Evolutionary conservation across 2,113 vertebrate genomes (phyloP), one percentile per base, ranked within the genome.

Genomic region (Lophochroa leadbeateri): DNA sequence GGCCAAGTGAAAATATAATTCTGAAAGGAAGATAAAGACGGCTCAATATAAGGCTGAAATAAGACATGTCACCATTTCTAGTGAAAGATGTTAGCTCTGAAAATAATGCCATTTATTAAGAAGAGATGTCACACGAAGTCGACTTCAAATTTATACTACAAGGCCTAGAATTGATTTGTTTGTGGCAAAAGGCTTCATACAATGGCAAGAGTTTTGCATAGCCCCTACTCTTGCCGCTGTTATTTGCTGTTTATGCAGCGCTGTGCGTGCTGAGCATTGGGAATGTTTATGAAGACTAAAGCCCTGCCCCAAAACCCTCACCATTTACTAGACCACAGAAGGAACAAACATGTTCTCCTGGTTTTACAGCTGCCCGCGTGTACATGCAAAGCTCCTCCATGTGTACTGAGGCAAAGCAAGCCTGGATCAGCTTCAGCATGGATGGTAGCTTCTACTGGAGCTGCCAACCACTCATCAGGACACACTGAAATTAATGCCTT

Each of bases 1-100:
- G 90, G 57, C 88, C 85, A 71, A 90, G 35, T 53, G 85, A 91
- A 91, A 95, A 77, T 55, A 71, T n/a, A 88, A 70, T 93, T 81
- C 68, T 29, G 28, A 86, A 90, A 61, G 52, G 82, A 93, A 93
- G 90, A 93, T 81, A 78, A 94, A 93, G 82, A 53, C 0, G 0
- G 24, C 15, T 41, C 33, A 55, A 57, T 49, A 39, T 70, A 35
- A 74, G 76, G 74, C 43, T 81, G 49, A 90, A 91, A 60, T 55
- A 70, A 65, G 87, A 85, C 0, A 0, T 81, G 75, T 82, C 96
- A 90, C 52, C 31, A 41, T 49, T 77, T 88, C 57, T 76, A 70
- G 64, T 27, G 82, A 86, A 83, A 81, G 29, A 90, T 16, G 61
- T 21, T 43, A 33, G n/a, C 50, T 82, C 88, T 88, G 65, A 70